A percentile compares a stretch with the other conserved stretches of the same genome.
Evolutionary conservation across 2,888 invertebrate species (phyloP).

Genomic region (Sicus ferrugineus): DNA sequence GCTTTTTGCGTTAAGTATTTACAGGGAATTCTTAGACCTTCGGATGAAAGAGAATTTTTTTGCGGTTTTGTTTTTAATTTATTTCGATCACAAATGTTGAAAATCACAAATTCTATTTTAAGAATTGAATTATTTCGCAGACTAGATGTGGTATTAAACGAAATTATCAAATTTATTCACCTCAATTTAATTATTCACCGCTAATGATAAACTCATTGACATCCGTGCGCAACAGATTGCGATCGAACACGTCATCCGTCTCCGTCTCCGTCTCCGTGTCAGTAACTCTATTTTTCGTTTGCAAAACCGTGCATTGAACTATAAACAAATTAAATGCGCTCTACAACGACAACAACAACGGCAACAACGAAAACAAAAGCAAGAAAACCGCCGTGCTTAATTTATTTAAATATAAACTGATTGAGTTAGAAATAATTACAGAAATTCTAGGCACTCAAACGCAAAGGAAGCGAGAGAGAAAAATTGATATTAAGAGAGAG

Average conservation of each 20-base stretch:
- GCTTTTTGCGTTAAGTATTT: no score
- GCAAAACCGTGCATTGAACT: constrained; percentile 27
- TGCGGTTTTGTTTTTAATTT: no score
- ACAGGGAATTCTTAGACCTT: no score
- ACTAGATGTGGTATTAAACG: no score
- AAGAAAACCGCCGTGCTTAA: not conserved
- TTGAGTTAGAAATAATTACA: constrained; percentile 32
- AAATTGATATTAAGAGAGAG: constrained; percentile 22
- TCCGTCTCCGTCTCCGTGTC: not conserved
- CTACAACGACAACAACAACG: constrained; percentile 10
- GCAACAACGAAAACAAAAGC: not conserved
- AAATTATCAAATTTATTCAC: no score
- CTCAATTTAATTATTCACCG: no score
- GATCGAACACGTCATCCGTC: not conserved
- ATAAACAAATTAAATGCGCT: constrained; percentile 7
- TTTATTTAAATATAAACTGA: constrained; percentile 22
- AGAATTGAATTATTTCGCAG: no score
- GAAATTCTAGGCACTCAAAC: constrained; percentile 33
- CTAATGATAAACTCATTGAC: not conserved
- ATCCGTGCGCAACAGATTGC: not conserved
- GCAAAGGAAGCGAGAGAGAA: constrained; percentile 7
- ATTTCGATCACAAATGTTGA: no score
- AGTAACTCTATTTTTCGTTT: constrained; percentile 21
- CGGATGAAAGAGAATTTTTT: no score
- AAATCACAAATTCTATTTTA: no score